A percentile compares a stretch with the other conserved stretches of the same genome.
phyloP scores from a whole-genome alignment of 1,140 invertebrate species.

The Plodia interpunctella region DNA sequence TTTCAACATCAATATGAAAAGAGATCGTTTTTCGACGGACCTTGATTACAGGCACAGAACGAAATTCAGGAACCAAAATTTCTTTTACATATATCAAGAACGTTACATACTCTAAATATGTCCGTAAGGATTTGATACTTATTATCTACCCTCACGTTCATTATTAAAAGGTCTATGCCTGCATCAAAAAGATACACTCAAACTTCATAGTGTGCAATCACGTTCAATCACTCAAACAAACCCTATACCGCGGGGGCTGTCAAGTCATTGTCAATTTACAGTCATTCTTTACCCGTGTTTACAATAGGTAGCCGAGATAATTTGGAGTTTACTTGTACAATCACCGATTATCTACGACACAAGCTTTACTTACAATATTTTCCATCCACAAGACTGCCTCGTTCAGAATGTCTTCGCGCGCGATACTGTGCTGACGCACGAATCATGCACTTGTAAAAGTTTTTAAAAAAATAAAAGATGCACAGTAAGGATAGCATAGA shows the following conservation, averaged over 20 bases:
- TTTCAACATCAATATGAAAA: too few species aligned
- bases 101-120: too few species aligned
- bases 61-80: too few species aligned
- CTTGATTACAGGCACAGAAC: too few species aligned
- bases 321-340: background rate
- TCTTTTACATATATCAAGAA: too few species aligned
- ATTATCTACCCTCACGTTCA: too few species aligned
- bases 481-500: constrained; percentile 24
- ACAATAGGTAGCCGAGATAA: background rate
- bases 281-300: background rate
- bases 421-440: background rate
- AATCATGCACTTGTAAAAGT: background rate
- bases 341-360: background rate
- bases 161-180: too few species aligned
- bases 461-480: background rate
- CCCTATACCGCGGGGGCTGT: background rate
- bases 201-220: too few species aligned
- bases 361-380: background rate
- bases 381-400: background rate
- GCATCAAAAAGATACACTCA: too few species aligned
- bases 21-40: too few species aligned
- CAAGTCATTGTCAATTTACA: background rate
- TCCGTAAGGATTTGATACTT: too few species aligned
- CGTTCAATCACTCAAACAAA: too few species aligned
- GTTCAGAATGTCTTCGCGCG: background rate